Conservation (phyloP, 2,113 vertebrate species). For the Planiliza haematocheilus region DNA sequence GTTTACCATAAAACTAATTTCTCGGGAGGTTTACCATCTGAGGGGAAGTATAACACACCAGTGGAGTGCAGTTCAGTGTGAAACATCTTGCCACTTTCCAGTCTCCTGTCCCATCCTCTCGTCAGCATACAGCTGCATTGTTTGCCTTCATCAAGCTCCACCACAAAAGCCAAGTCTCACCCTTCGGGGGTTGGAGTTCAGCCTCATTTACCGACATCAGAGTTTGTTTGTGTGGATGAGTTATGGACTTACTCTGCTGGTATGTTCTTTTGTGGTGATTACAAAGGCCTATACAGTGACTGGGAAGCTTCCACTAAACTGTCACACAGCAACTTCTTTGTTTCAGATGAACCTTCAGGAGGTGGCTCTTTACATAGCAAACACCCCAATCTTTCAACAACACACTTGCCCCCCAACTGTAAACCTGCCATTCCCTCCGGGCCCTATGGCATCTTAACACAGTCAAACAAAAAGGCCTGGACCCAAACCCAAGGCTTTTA, state of each 20-base stretch:
- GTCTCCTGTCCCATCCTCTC: constrained; percentile 25
- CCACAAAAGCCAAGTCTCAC: constrained; percentile 72
- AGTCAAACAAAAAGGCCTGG: constrained; percentile 66
- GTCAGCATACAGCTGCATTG: constrained; percentile 67
- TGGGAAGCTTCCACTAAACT: constrained; percentile 69
- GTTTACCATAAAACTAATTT: constrained; percentile 3
- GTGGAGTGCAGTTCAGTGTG: neutral
- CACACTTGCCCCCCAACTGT: constrained; percentile 32
- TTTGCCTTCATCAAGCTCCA: constrained; percentile 71
- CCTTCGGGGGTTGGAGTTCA: constrained; percentile 67
- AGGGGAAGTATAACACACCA: constrained; percentile 17
- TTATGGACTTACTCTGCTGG: constrained; percentile 81
- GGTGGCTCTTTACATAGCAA: constrained; percentile 64
- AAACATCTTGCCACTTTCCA: constrained; percentile 33
- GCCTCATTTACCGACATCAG: constrained; percentile 83
- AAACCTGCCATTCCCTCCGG: constrained; percentile 61
- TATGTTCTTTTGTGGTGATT: constrained; percentile 82
- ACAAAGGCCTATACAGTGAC: constrained; percentile 75
- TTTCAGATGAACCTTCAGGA: constrained; percentile 67
- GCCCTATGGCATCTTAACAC: constrained; percentile 49
- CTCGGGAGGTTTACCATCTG: constrained; percentile 8
- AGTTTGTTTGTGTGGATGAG: constrained; percentile 84
- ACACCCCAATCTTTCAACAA: constrained; percentile 46
- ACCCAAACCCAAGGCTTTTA: constrained; percentile 57
- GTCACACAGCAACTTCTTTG: constrained; percentile 80